These are phyloP conservation scores for Scopus umbretta DNA, from an alignment of 2,113 vertebrate genomes.

Conservation along the genomic window DNA sequence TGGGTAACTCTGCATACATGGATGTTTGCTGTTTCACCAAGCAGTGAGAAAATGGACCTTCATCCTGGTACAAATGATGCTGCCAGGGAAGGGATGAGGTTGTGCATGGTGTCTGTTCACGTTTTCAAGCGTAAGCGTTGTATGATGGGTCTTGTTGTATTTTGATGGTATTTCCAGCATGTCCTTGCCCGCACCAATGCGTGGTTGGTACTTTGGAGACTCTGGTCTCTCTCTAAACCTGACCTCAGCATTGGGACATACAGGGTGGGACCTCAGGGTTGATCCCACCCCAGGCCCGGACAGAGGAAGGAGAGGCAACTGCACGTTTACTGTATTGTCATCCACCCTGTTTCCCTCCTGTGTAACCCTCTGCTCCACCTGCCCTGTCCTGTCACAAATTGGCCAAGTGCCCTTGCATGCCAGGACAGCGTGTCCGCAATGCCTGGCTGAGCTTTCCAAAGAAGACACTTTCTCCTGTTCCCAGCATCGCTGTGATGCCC, in stretches of 20 bases:
- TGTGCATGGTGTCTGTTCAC: rapidly evolving
- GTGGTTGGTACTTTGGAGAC: neutral
- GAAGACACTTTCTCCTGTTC: neutral
- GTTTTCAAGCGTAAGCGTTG: neutral
- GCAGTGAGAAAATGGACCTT: neutral
- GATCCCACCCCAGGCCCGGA: too few relatives aligned
- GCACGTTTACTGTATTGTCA: neutral
- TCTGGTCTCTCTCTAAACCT: neutral
- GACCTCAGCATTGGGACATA: neutral
- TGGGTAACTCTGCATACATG: neutral
- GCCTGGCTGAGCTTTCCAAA: neutral
- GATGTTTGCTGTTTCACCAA: neutral
- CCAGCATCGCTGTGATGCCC: neutral
- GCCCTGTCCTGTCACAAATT: neutral
- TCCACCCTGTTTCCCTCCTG: neutral
- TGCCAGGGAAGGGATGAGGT: neutral
- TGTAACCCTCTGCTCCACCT: neutral
- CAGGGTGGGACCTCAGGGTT: neutral
- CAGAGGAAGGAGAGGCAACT: neutral
- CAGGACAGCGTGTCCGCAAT: neutral
- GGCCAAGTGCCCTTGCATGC: neutral
- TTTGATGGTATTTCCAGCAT: neutral
- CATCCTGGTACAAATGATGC: neutral
- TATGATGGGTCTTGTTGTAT: neutral
- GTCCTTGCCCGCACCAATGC: rapidly evolving